Conservation (phyloP, 2,113 vertebrate species). For the Phalacrocorax carbo region DNA sequence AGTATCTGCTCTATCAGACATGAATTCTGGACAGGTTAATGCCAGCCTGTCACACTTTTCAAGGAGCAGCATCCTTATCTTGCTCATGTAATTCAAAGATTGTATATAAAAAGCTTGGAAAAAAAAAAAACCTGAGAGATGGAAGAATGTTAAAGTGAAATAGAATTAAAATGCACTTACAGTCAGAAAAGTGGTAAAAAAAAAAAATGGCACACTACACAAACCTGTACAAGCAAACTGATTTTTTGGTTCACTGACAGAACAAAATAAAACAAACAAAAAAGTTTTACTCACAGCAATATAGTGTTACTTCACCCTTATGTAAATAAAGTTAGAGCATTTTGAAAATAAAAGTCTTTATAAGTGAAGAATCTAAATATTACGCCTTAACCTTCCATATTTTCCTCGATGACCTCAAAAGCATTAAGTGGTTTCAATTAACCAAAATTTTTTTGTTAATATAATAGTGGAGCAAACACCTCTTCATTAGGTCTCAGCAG, state of each 20-base stretch:
- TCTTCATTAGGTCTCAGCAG: neutral
- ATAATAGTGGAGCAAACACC: neutral
- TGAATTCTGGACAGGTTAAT: conserved; percentile 37
- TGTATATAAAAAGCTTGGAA: neutral
- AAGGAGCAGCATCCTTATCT: neutral
- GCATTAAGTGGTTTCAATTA: neutral
- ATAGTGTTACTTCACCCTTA: neutral
- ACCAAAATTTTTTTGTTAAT: neutral
- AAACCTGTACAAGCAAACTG: neutral
- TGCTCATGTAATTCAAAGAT: neutral
- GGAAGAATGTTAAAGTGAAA: neutral
- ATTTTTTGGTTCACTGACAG: neutral
- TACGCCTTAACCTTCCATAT: neutral
- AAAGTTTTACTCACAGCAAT: neutral
- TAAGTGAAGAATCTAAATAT: neutral
- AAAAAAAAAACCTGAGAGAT: neutral
- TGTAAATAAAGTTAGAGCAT: neutral
- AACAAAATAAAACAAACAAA: neutral
- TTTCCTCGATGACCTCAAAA: neutral
- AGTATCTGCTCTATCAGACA: neutral
- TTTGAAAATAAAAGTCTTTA: neutral
- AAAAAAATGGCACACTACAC: neutral
- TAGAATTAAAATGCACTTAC: conserved; percentile 8
- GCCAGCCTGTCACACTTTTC: neutral
- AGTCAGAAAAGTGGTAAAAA: neutral